Base-by-base conservation (phyloP, 2,797 vertebrate species). In the Cephalopachus bancanus region DNA sequence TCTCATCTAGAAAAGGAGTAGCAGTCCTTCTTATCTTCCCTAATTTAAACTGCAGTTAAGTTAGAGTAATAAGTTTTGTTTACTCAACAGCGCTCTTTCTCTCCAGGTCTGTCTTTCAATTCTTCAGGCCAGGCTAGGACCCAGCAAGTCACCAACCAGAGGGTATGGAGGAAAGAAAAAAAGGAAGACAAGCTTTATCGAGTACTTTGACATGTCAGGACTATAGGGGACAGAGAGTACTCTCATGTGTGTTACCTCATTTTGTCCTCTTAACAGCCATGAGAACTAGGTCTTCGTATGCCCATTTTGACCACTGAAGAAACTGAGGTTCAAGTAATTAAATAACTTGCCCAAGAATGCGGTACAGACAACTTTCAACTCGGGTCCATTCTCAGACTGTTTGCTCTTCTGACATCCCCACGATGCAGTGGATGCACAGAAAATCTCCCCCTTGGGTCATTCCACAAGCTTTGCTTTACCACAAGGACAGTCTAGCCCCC, bases 1-100 rank as follows among this genome's bases (percentile, higher is more conserved):
- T 78, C 79, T 95, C 67, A 20, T 49, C 72, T 78, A 83, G 33
- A 80, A 87, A 93, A 83, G 72, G 75, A 69, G n/a, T 49, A 62
- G 78, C 84, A 83, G 65, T 72, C 55, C 44, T 64, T n/a, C 71
- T 91, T 93, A 88, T 76, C 69, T 62, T 44, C 33, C 51, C 33
- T 62, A 33, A 71, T 87, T 83, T 55, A 67, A 97, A 80, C 65
- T 80, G 78, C 33, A 78, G 65, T 83, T 92, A 78, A 88, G 19
- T 94, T 87, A 65, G 24, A 93, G 55, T 49, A 55, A 91, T 24
- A 64, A 17, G 44, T 69, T 60, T 89, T 91, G 79, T 88, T 92
- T 81, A 64, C 81, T 26, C 5, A 76, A 74, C 75, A 37, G 37
- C 59, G 81, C 65, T 96, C 74, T 95, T 78, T 83, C 92, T 94